Conservation (phyloP, 2,113 vertebrate genomes). For the Rafetus swinhoei region DNA sequence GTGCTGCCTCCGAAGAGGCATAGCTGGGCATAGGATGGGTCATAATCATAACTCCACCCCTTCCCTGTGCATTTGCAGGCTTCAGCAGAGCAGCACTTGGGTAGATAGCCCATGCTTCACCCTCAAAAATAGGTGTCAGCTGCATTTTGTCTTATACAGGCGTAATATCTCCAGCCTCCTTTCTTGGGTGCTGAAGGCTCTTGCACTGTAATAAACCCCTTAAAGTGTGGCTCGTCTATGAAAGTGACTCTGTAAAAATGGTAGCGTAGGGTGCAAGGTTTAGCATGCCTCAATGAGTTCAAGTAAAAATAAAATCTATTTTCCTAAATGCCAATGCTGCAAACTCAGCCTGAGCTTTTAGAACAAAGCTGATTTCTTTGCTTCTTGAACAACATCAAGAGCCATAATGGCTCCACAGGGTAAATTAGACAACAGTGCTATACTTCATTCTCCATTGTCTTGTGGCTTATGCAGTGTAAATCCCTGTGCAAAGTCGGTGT, state of each 20-base stretch:
- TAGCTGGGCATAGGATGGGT: neutral
- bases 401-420: neutral
- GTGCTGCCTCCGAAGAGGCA: rapidly evolving
- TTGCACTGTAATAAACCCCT: neutral
- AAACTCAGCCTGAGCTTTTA: neutral
- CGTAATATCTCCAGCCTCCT: rapidly evolving
- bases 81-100: neutral
- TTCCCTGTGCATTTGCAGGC: neutral
- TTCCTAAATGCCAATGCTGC: neutral
- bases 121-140: no score
- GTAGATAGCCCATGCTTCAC: neutral
- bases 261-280: neutral
- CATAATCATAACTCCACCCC: neutral
- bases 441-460: neutral
- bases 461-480: neutral
- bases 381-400: constrained; percentile 45
- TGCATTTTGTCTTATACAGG: neutral
- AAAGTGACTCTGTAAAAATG: neutral
- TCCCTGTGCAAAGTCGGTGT: constrained; percentile 20
- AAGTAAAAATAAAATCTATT: neutral
- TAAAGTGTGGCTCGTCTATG: neutral
- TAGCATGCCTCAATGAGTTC: neutral
- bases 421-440: neutral
- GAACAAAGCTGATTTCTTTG: constrained; percentile 9
- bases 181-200: neutral